These are phyloP conservation scores for Sinocyclocheilus maitianheensis DNA, from an alignment of 2,113 vertebrate species.

Conservation along the genomic window DNA sequence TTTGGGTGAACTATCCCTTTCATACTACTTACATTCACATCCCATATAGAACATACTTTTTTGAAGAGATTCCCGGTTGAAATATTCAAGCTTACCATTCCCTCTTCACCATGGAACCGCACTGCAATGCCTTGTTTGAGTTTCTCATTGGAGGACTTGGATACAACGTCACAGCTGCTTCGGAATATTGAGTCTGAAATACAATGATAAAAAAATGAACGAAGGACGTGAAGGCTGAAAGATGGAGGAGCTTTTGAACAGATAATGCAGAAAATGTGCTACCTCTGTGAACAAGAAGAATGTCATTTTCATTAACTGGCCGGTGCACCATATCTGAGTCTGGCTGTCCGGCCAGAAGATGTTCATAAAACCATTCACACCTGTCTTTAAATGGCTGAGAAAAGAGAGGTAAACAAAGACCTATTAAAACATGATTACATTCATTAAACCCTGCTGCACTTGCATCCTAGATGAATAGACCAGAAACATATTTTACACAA, in stretches of 20 bases:
- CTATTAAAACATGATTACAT: constrained; percentile 17
- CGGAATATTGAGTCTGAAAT: constrained; percentile 93
- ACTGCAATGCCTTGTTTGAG: constrained; percentile 97
- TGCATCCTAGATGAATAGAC: not conserved
- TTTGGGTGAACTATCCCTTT: no score
- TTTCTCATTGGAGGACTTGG: constrained; percentile 94
- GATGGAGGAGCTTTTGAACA: not conserved
- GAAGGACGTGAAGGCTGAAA: not conserved
- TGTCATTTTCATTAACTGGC: constrained; percentile 96
- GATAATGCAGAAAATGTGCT: constrained; percentile 42
- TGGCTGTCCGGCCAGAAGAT: constrained; percentile 88
- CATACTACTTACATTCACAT: no score
- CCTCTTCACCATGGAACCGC: constrained; percentile 97
- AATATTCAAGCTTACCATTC: constrained; percentile 82
- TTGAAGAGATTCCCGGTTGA: not conserved
- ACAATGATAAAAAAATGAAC: not conserved
- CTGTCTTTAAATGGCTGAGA: constrained; percentile 95
- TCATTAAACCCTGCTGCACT: not conserved
- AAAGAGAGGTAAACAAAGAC: constrained; percentile 53
- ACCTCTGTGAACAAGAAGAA: constrained; percentile 97
- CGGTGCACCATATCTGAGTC: constrained; percentile 98
- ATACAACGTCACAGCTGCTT: constrained; percentile 98
- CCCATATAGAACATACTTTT: no score
- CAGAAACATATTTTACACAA: not conserved
- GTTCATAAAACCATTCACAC: constrained; percentile 98